phyloP scores from a whole-genome alignment of 2,797 vertebrate genomes.

The Hyperoplus immaculatus region DNA sequence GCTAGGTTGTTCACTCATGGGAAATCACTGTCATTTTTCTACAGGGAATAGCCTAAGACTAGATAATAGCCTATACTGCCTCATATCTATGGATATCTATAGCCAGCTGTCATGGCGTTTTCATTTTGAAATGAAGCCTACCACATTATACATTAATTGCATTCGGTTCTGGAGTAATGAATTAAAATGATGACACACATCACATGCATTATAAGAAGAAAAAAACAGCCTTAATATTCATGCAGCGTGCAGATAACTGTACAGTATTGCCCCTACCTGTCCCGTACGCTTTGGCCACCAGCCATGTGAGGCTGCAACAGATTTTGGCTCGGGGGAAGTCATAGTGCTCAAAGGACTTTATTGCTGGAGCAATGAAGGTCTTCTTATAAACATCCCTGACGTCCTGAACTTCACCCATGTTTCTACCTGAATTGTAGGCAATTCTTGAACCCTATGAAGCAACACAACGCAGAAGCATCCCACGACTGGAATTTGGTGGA shows the following conservation, averaged over 20 bases:
- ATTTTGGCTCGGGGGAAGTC: conserved; percentile 96
- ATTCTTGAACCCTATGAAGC: conserved; percentile 54
- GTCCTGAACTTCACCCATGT: conserved; percentile 94
- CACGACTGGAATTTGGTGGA: conserved; percentile 72
- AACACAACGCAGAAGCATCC: conserved; percentile 76
- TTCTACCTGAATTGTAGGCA: conserved; percentile 38
- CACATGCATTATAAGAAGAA: neutral
- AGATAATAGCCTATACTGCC: neutral
- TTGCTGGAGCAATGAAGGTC: conserved; percentile 92
- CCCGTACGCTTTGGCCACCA: conserved; percentile 96
- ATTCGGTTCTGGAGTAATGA: too few relatives aligned
- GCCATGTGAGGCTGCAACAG: conserved; percentile 95
- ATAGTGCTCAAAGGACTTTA: conserved; percentile 97
- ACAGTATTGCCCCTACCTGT: conserved; percentile 90
- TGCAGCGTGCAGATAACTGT: conserved; percentile 26
- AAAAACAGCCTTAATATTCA: neutral
- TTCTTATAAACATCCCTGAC: conserved; percentile 85
- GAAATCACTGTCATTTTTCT: conserved; percentile 19
- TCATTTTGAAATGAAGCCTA: neutral
- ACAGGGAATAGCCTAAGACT: neutral
- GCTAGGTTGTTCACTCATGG: neutral
- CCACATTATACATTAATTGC: neutral
- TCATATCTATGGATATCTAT: neutral
- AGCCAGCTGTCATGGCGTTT: neutral
- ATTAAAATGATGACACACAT: neutral